Percentiles rank a stretch among this genome's conserved stretches.
phyloP scores from a whole-genome alignment of 1,140 invertebrate species.

The Hetaerina americana region DNA sequence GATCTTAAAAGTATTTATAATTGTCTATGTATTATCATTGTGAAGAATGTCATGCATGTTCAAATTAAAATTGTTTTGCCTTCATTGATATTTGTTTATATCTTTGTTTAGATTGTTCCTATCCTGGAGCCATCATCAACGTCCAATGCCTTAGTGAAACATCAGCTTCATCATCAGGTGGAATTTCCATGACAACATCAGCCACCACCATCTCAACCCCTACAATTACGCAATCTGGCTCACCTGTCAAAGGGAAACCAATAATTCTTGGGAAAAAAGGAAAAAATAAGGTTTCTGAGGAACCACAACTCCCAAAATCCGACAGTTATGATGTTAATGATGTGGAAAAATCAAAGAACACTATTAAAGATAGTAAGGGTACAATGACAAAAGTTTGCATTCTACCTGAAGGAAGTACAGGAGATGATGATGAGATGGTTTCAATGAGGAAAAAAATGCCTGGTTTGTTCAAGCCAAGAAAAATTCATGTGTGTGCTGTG shows the following conservation, averaged over 20 bases:
- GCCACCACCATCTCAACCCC: not conserved
- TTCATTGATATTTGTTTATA: too few relatives aligned
- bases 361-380: not conserved
- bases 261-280: not conserved
- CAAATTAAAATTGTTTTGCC: too few relatives aligned
- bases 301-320: not conserved
- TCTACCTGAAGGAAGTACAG: not conserved
- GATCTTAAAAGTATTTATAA: too few relatives aligned
- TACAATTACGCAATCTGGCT: not conserved
- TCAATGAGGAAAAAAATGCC: not conserved
- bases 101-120: too few relatives aligned
- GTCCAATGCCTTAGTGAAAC: too few relatives aligned
- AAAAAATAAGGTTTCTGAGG: not conserved
- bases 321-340: not conserved
- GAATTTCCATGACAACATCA: not conserved
- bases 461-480: slow-evolving; percentile 10
- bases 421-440: not conserved
- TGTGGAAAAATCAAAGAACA: not conserved
- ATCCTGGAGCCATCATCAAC: not conserved
- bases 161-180: not conserved
- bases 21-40: too few relatives aligned
- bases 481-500: slow-evolving; percentile 17
- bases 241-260: not conserved
- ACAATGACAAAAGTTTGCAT: not conserved
- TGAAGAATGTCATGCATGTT: too few relatives aligned